Evolutionary conservation across 2,797 vertebrate genomes (phyloP).

Genomic region (Chrosomus eos): DNA sequence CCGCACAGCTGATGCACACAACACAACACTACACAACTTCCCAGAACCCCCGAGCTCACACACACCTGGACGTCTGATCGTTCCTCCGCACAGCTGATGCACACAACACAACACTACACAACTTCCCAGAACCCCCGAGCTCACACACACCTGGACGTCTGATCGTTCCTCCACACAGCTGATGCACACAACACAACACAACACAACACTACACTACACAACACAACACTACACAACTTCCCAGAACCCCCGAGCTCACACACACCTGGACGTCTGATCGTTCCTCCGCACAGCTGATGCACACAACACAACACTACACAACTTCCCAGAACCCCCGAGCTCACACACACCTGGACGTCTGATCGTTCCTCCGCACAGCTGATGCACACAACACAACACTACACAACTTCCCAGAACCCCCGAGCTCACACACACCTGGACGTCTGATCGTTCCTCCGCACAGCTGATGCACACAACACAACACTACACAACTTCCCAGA

Average conservation of each 20-base stretch:
- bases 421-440: too few relatives aligned
- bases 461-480: too few relatives aligned
- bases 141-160: background rate
- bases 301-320: background rate
- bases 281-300: background rate
- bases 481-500: background rate
- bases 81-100: background rate
- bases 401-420: too few relatives aligned
- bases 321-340: background rate
- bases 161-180: background rate
- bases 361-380: background rate
- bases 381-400: too few relatives aligned
- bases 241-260: background rate
- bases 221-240: background rate
- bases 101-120: background rate
- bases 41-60: background rate
- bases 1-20: background rate
- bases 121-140: background rate
- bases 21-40: background rate
- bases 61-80: background rate
- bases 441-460: too few relatives aligned
- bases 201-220: too few relatives aligned
- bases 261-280: background rate
- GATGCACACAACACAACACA: background rate
- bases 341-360: background rate